Evolutionary conservation across 2,888 invertebrate species (phyloP).

Genomic region (Eledona agricola): DNA sequence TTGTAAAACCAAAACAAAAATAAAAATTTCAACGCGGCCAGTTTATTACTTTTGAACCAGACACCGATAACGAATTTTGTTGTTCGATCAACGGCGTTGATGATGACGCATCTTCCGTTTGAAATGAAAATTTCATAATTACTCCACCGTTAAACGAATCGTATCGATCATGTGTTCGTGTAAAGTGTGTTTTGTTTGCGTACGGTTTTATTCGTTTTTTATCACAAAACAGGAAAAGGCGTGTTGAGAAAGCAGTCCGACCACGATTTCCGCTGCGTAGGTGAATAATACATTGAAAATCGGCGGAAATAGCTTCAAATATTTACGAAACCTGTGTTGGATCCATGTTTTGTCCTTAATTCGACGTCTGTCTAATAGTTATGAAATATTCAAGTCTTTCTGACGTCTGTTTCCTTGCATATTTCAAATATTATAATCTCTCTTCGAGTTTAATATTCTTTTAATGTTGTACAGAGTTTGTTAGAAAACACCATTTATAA

Average conservation of each 20-base stretch:
- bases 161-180: constrained; percentile 2
- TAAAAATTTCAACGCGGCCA: too few species aligned
- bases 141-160: constrained; percentile 16
- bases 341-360: constrained; percentile 1
- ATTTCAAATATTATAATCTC: constrained; percentile 9
- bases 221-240: constrained; percentile 4
- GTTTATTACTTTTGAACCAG: constrained; percentile 12
- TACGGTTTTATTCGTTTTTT: constrained; percentile 1
- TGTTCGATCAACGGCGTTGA: constrained; percentile 20
- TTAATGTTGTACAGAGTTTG: constrained; percentile 20
- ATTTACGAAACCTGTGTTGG: constrained; percentile 5
- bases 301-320: constrained; percentile 9
- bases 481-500: constrained; percentile 22
- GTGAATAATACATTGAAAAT: constrained; percentile 24
- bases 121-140: constrained; percentile 16
- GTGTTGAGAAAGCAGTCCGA: constrained; percentile 9
- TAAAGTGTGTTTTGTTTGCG: constrained; percentile 1
- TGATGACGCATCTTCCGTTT: constrained; percentile 10
- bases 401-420: constrained; percentile 10
- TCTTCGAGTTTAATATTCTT: constrained; percentile 18
- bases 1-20: too few species aligned
- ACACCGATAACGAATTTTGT: constrained; percentile 11
- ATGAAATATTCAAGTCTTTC: constrained; percentile 7
- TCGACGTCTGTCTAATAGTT: constrained; percentile 4
- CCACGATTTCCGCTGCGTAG: constrained; percentile 4